These are phyloP conservation scores for Branchipolynoe longqiensis DNA, from an alignment of 2,888 invertebrate species.

Conservation along the genomic window DNA sequence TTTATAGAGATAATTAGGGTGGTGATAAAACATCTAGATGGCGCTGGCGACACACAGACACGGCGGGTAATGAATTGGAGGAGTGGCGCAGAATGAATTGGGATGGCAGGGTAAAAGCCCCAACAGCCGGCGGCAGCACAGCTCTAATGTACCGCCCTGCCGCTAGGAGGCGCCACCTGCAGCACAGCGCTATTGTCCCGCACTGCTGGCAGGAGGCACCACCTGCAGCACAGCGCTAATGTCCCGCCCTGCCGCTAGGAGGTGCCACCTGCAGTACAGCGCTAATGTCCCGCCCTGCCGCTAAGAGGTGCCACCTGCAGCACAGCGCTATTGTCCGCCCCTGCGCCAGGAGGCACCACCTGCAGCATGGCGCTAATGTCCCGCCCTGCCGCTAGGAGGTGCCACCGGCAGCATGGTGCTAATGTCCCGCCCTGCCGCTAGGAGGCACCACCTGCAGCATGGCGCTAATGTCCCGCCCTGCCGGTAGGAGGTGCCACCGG, in stretches of 20 bases:
- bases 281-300: too few relatives aligned
- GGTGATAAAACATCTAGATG: not conserved
- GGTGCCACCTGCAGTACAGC: slow-evolving; percentile 9
- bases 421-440: too few relatives aligned
- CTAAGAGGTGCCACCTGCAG: too few relatives aligned
- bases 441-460: too few relatives aligned
- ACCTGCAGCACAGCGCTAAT: not conserved
- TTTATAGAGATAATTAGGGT: not conserved
- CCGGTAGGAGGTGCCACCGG: too few relatives aligned
- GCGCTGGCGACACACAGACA: not conserved
- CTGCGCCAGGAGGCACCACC: too few relatives aligned
- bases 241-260: not conserved
- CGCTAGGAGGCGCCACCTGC: not conserved
- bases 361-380: too few relatives aligned
- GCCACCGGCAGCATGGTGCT: too few relatives aligned
- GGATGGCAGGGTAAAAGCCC: not conserved
- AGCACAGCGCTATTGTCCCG: too few relatives aligned
- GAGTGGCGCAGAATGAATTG: not conserved
- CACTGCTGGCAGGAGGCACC: not conserved
- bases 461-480: too few relatives aligned
- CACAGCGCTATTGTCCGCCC: too few relatives aligned
- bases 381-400: too few relatives aligned
- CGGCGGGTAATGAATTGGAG: slow-evolving; percentile 26
- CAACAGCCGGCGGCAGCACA: not conserved
- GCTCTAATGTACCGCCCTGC: not conserved